phyloP scores from a whole-genome alignment of 2,888 invertebrate species.

The Brachylomia viminalis region DNA sequence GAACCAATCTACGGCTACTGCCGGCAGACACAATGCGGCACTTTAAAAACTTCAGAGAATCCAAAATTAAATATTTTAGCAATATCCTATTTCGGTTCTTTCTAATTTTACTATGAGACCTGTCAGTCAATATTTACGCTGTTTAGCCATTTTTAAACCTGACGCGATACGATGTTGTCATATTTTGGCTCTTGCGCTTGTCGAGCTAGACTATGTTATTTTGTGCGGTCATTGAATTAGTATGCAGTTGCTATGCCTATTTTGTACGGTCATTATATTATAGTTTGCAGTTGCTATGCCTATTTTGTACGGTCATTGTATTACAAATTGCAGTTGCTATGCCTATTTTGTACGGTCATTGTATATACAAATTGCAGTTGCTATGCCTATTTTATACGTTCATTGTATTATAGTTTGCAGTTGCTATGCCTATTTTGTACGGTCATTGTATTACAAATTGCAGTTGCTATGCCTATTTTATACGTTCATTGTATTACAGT shows the following conservation, averaged over 20 bases:
- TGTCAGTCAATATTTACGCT: slow-evolving; percentile 35
- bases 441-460: too few relatives aligned
- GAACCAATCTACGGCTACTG: too few relatives aligned
- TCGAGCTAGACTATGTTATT: too few relatives aligned
- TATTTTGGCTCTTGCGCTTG: slow-evolving; percentile 28
- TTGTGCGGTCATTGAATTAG: not conserved
- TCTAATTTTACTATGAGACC: slow-evolving; percentile 16
- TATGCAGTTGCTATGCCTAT: not conserved
- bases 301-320: slow-evolving; percentile 1
- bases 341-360: too few relatives aligned
- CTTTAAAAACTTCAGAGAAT: not conserved
- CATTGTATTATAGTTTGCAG: not conserved
- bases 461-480: too few relatives aligned
- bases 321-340: not conserved
- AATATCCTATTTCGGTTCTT: slow-evolving; percentile 4
- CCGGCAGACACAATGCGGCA: not conserved
- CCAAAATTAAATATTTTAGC: not conserved
- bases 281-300: too few relatives aligned
- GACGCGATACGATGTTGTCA: slow-evolving; percentile 19
- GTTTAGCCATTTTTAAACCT: slow-evolving; percentile 23
- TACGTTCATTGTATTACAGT: not conserved
- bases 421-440: not conserved
- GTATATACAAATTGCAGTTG: too few relatives aligned
- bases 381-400: not conserved
- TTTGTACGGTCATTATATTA: too few relatives aligned